Base-by-base conservation (phyloP, 2,888 invertebrate species). In the Chaitophorus viminalis region DNA sequence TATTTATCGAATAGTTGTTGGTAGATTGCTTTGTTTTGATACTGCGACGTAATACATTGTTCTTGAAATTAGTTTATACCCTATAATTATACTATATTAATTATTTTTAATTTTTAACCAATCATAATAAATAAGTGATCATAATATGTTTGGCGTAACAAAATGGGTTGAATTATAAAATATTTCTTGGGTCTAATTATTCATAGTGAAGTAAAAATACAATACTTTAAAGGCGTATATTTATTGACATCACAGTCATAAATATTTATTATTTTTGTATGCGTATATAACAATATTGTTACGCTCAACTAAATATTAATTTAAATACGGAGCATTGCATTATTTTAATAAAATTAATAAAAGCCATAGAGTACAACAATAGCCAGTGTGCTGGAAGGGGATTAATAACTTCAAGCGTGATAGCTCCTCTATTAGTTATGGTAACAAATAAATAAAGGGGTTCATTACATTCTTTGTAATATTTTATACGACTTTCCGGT, bases 311-410 rank as follows among this genome's bases (percentile, higher is more conserved):
- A 86, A 78, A 78, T 86, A 70, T 78, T n/a, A 68, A 86, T 54
- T 86, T 21, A 54, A 52, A 86, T 78, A 72, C 78, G 78, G 86
- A 72, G 46, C 78, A 78, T 85, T 85, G 85, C 77, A 78, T 78
- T 78, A 78, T 86, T 83, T 86, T 86, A 86, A 78, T 78, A 36
- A 86, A 86, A 86, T 78, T 68, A 77, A 86, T 86, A 78, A 54
- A 70, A 70, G 85, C 70, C n/a, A 86, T 54, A 54, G 36, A 68
- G n/a, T 65, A 76, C 54, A 78, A 86, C 78, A 86, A 86, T 78
- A 21, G 86, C 21, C 36, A 52, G 78, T 78, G 52, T 21, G 52
- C 54, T 72, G 54, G 70, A 78, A 39, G 78, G 84, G 84, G 68
- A 68, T 65, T 85, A 65, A 77, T 85, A 54, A 36, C 18, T 70